Evolutionary conservation across 2,888 invertebrate species (phyloP), one percentile per base, ranked within the genome.

Genomic region (Drosophila testacea): DNA sequence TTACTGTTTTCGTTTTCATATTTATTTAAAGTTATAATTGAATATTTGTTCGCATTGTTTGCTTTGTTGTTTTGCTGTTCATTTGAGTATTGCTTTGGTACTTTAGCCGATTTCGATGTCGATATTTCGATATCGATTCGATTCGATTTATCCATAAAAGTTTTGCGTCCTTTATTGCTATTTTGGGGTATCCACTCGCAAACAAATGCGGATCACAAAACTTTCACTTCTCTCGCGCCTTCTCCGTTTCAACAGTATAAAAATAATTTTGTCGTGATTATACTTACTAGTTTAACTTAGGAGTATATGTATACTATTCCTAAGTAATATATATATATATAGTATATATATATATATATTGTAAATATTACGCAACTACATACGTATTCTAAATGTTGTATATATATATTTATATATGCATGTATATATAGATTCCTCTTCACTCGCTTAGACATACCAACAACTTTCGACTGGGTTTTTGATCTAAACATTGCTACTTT

Each of bases 61-160:
- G 66, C 54, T 66, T 72, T 73, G 56, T 65, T 65, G 32, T 70
- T 57, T 70, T 67, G 52, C 48, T 55, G 44, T 75, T 68, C 62
- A 55, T 73, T 82, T 91, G 92, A 92, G 92, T 92, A 92, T 92
- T 92, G 92, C 92, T 92, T 92, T 92, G 92, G 92, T 92, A 92
- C 92, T 91, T 92, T 92, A 92, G 92, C 92, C 92, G 92, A 91
- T 90, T 78, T 79, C 77, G 77, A 81, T 77, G 28, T 46, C 74
- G 74, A 68, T 64, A 55, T 54, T 63, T 55, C 68, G 51, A 63
- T 68, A 52, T 54, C 64, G 52, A 65, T 50, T 69, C 80, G 79
- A 65, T 50, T 69, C 80, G 79, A 71, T 81, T 71, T 67, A 59
- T 71, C 44, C 65, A 57, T 81, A 70, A 75, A 82, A 70, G 68